Evolutionary conservation across 2,113 vertebrate species (phyloP).

Genomic region (Labeo rohita): DNA sequence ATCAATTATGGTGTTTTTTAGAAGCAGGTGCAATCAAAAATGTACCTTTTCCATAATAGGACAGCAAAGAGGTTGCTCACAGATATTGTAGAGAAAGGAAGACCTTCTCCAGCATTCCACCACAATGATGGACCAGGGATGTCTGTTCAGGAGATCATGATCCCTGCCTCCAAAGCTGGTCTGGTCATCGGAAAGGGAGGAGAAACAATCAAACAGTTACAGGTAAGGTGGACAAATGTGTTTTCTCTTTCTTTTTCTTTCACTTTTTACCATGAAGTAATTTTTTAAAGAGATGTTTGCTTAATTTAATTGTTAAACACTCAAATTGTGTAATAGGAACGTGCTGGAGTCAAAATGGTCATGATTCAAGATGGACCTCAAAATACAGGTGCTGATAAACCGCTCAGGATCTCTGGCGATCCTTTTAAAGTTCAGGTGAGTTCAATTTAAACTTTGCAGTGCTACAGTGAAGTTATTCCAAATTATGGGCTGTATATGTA

Average conservation of each 20-base stretch:
- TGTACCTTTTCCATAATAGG: slow-evolving; percentile 64
- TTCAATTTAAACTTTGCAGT: background rate
- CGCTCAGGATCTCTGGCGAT: slow-evolving; percentile 96
- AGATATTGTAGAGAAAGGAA: slow-evolving; percentile 96
- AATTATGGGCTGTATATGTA: background rate
- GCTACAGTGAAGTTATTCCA: accelerated
- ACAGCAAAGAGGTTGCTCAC: slow-evolving; percentile 90
- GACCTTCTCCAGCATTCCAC: slow-evolving; percentile 94
- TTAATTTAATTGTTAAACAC: background rate
- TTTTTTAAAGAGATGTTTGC: background rate
- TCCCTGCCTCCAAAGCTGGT: slow-evolving; percentile 95
- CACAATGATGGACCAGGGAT: slow-evolving; percentile 93
- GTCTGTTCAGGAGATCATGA: slow-evolving; percentile 97
- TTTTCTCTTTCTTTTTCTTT: no score
- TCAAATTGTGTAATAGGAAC: slow-evolving; percentile 77
- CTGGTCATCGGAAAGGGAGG: slow-evolving; percentile 98
- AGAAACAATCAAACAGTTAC: slow-evolving; percentile 97
- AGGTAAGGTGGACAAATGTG: slow-evolving; percentile 73
- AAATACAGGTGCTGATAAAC: slow-evolving; percentile 97
- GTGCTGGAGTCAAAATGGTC: slow-evolving; percentile 98
- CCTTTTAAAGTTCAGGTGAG: slow-evolving; percentile 97
- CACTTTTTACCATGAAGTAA: no score
- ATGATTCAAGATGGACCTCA: slow-evolving; percentile 99
- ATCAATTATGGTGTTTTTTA: background rate
- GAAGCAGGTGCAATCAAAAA: background rate